Evolutionary conservation across 2,797 vertebrate species (phyloP).

Genomic region (Rhynchonycteris naso): DNA sequence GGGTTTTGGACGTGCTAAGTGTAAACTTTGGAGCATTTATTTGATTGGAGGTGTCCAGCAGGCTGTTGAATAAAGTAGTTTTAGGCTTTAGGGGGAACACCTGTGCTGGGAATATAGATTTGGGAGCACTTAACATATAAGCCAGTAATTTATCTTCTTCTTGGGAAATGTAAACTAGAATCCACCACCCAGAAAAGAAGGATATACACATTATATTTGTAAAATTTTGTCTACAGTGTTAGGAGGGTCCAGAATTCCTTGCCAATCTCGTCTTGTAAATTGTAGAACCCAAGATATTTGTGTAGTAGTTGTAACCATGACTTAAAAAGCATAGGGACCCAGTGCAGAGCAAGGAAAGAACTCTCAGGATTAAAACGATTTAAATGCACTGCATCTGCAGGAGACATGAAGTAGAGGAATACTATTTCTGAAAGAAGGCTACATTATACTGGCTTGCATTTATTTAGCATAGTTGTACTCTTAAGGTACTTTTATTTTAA

Average conservation of each 20-base stretch:
- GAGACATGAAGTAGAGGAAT: background rate
- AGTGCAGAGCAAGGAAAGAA: background rate
- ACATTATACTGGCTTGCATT: background rate
- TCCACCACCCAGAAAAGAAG: background rate
- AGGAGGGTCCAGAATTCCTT: background rate
- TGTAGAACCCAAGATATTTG: background rate
- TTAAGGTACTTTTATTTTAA: background rate
- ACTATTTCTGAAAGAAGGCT: background rate
- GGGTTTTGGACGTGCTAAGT: conserved; percentile 19
- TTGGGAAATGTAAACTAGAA: background rate
- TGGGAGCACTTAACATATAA: background rate
- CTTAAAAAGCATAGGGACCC: background rate
- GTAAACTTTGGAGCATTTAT: conserved; percentile 17
- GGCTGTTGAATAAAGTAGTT: conserved; percentile 19
- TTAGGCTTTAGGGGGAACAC: background rate
- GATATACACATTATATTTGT: background rate
- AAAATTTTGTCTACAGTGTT: background rate
- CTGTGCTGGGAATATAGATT: background rate
- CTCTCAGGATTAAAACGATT: background rate
- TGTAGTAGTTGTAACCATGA: background rate
- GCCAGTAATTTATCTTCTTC: background rate
- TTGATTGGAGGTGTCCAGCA: background rate
- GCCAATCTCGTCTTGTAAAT: background rate
- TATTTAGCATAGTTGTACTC: background rate
- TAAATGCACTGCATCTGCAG: background rate